These are phyloP conservation scores for Aphodius sticticus DNA, from an alignment of 2,888 invertebrate genomes.

Conservation along the genomic window DNA sequence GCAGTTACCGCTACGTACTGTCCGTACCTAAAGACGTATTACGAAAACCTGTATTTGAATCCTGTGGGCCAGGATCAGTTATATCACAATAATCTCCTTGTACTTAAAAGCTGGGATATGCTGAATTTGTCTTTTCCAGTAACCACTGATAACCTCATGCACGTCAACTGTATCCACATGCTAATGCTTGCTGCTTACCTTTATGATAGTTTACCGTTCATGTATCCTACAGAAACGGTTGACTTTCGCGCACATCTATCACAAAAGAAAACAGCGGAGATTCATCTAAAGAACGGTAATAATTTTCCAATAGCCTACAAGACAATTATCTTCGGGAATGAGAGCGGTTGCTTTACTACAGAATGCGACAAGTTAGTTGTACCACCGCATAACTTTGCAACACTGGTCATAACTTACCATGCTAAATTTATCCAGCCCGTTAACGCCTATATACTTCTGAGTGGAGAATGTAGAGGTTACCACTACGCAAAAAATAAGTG, in stretches of 20 bases:
- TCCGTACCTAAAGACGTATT: conserved; percentile 63
- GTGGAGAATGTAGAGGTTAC: conserved; percentile 49
- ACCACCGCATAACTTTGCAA: conserved; percentile 35
- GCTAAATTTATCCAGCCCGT: conserved; percentile 47
- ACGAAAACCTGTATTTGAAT: conserved; percentile 60
- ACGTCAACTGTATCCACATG: conserved; percentile 67
- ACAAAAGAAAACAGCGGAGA: conserved; percentile 57
- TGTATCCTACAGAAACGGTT: conserved; percentile 60
- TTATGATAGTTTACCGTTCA: conserved; percentile 65
- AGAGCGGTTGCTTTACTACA: conserved; percentile 45
- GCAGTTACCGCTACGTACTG: conserved; percentile 66
- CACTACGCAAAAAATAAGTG: conserved; percentile 50
- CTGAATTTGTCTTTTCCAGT: conserved; percentile 66
- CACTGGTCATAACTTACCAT: conserved; percentile 46
- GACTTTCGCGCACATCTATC: conserved; percentile 62
- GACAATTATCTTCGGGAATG: conserved; percentile 50
- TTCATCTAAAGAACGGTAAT: conserved; percentile 58
- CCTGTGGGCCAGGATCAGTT: conserved; percentile 57
- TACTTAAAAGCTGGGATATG: conserved; percentile 64
- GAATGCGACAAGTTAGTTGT: conserved; percentile 33
- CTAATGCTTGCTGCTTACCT: conserved; percentile 64
- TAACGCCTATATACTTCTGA: conserved; percentile 46
- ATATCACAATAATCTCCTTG: conserved; percentile 67
- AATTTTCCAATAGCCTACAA: conserved; percentile 46
- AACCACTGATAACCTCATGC: conserved; percentile 62